Evolutionary conservation across 2,797 vertebrate genomes (phyloP).

Genomic region (Sarcophilus harrisii): DNA sequence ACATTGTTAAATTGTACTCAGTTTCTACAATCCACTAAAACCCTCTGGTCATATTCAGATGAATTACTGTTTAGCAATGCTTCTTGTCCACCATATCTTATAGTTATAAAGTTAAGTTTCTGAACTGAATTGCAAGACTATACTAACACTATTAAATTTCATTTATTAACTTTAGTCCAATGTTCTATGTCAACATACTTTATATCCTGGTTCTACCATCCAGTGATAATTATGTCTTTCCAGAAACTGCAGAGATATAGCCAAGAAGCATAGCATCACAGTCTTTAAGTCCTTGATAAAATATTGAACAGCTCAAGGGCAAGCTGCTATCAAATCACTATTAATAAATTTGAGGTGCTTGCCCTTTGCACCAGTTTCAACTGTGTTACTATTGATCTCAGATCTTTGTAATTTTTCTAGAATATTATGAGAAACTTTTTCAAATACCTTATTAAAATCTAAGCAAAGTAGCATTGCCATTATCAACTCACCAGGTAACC

Average conservation of each 20-base stretch:
- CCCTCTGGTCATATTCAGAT: not conserved
- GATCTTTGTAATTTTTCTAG: not conserved
- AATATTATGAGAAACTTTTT: not conserved
- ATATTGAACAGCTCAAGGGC: not conserved
- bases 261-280: not conserved
- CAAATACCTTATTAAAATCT: not conserved
- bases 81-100: not conserved
- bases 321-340: not conserved
- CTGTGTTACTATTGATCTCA: not conserved
- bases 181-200: not conserved
- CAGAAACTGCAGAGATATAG: not conserved
- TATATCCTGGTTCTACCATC: not conserved
- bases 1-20: too few species aligned
- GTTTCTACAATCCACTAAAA: not conserved
- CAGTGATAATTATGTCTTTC: not conserved
- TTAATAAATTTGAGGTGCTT: not conserved
- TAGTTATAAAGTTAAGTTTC: not conserved
- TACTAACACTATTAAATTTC: not conserved
- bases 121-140: not conserved
- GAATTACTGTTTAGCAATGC: not conserved
- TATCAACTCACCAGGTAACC: not conserved
- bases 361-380: not conserved
- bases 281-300: not conserved
- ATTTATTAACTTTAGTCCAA: not conserved
- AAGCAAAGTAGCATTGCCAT: not conserved